A percentile compares a stretch with the other conserved stretches of the same genome.
Evolutionary conservation across 37 sponge, comb jelly and placozoan species (phyloP).

Genomic region (Agelas oroides): DNA sequence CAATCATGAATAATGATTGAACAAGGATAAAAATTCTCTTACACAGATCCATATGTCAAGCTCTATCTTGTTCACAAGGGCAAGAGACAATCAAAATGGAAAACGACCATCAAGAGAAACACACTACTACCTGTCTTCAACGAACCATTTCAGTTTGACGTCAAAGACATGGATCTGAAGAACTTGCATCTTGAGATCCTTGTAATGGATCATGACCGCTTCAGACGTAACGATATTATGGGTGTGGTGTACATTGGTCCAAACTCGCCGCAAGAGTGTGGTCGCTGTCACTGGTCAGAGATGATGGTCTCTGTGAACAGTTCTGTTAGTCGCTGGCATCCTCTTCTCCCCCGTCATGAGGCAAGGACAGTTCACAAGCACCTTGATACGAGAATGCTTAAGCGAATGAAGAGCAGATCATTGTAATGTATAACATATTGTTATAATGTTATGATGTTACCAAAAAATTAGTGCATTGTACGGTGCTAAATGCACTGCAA

Average conservation of each 20-base stretch:
- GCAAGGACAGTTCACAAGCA: not conserved
- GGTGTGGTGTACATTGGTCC: slow-evolving; percentile 36
- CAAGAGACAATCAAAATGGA: slow-evolving; percentile 46
- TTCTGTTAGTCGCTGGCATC: slow-evolving; percentile 48
- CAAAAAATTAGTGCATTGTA: too few species aligned
- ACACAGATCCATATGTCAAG: slow-evolving; percentile 79
- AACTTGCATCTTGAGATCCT: slow-evolving; percentile 12
- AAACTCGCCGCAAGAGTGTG: not conserved
- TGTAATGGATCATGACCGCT: slow-evolving; percentile 43
- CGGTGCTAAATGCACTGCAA: too few species aligned
- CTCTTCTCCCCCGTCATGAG: not conserved
- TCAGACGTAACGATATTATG: slow-evolving; percentile 32
- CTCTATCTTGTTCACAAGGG: slow-evolving; percentile 49
- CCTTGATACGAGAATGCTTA: too few species aligned
- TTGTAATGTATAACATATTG: too few species aligned
- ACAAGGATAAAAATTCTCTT: too few species aligned
- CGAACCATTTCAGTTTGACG: slow-evolving; percentile 69
- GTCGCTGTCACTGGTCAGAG: slow-evolving; percentile 37
- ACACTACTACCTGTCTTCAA: slow-evolving; percentile 65
- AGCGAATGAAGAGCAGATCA: too few species aligned
- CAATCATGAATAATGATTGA: too few species aligned
- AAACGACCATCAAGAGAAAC: slow-evolving; percentile 56
- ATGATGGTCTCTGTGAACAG: slow-evolving; percentile 9
- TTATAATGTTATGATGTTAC: too few species aligned
- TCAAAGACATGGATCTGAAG: slow-evolving; percentile 6